Evolutionary conservation across 1,140 invertebrate genomes (phyloP).

Genomic region (Melanaphis sacchari): DNA sequence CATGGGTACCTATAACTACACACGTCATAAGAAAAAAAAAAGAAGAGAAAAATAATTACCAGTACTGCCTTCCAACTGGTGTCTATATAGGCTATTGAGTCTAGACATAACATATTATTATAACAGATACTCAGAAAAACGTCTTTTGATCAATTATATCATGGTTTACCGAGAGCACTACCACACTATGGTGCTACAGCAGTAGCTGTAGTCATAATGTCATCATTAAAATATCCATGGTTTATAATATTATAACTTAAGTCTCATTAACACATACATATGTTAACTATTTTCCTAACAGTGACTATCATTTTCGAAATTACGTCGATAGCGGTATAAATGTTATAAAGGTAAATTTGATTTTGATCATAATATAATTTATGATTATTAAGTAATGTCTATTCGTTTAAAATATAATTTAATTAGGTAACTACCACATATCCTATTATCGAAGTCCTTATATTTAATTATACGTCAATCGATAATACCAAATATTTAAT

Average conservation of each 20-base stretch:
- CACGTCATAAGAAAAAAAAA: background rate
- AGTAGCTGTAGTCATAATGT: background rate
- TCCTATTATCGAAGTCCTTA: no score
- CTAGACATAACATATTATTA: constrained; percentile 15
- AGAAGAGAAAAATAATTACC: background rate
- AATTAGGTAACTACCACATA: no score
- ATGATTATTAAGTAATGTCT: no score
- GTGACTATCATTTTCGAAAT: background rate
- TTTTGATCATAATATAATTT: no score
- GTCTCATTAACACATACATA: background rate
- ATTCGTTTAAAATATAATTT: no score
- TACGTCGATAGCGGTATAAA: background rate
- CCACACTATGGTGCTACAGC: background rate
- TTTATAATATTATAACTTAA: background rate
- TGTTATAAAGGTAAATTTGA: background rate
- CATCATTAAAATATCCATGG: background rate
- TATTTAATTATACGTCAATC: no score
- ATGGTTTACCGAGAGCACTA: background rate
- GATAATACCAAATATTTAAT: no score
- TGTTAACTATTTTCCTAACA: background rate
- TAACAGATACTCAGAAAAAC: constrained; percentile 6
- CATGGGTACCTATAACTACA: constrained; percentile 10
- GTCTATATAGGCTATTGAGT: background rate
- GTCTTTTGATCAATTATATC: constrained; percentile 8
- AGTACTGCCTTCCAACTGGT: background rate